Percentiles rank a stretch among this genome's conserved stretches.
phyloP scores from a whole-genome alignment of 2,113 vertebrate genomes.

The Phocoena phocoena region DNA sequence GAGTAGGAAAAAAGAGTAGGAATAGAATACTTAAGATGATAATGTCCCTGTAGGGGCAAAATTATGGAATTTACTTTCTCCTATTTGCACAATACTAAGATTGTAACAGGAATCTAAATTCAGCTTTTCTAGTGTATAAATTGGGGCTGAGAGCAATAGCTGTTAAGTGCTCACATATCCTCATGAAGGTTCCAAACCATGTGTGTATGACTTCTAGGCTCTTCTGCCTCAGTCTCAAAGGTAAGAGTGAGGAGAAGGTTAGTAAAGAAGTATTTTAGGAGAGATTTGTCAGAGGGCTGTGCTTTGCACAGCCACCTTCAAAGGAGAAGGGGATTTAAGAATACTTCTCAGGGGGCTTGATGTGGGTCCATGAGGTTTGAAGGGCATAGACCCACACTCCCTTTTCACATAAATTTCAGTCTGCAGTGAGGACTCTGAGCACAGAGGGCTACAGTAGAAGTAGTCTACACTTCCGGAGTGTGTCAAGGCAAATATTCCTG shows the following conservation, averaged over 20 bases:
- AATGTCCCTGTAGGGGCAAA: not conserved
- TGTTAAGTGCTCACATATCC: not conserved
- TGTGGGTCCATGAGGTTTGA: not conserved
- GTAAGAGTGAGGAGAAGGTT: not conserved
- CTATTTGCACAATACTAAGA: not conserved
- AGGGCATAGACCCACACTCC: not conserved
- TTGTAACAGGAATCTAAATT: not conserved
- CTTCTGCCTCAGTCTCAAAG: not conserved
- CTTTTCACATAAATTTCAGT: not conserved
- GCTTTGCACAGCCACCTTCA: not conserved
- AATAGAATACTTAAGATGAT: not conserved
- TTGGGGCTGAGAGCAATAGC: not conserved
- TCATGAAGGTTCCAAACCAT: not conserved
- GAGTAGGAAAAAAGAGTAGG: not conserved
- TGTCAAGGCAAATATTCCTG: not conserved
- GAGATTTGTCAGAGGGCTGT: not conserved
- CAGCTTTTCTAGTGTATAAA: not conserved
- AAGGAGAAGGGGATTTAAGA: not conserved
- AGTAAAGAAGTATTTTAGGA: not conserved
- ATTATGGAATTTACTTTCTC: not conserved
- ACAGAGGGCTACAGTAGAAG: not conserved
- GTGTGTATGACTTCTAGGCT: not conserved
- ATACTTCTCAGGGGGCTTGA: not conserved
- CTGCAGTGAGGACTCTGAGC: not conserved
- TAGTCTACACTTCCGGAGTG: not conserved